These are phyloP conservation scores for Numenius phaeopus DNA, from an alignment of 2,797 vertebrate species.

Conservation along the genomic window DNA sequence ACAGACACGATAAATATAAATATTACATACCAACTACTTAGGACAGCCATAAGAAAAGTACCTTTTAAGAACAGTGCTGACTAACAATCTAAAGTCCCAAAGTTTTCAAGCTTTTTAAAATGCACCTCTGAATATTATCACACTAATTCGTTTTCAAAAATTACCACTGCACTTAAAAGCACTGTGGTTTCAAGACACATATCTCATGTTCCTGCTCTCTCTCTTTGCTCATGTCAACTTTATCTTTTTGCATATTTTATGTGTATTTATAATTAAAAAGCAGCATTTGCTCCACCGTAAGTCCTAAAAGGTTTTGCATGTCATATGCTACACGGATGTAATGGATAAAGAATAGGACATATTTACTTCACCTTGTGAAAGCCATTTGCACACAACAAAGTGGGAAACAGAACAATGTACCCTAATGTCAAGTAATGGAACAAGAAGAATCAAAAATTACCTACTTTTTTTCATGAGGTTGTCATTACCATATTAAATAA, in stretches of 20 bases:
- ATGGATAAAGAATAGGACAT: not conserved
- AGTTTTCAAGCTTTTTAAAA: not conserved
- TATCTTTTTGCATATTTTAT: conserved; percentile 20
- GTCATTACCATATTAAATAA: conserved; percentile 42
- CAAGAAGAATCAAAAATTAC: not conserved
- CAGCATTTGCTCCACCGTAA: not conserved
- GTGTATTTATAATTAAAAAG: conserved; percentile 44
- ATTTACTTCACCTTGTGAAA: not conserved
- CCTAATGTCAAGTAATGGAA: not conserved
- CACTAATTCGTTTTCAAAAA: not conserved
- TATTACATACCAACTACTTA: not conserved
- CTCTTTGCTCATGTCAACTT: not conserved
- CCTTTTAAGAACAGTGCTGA: not conserved
- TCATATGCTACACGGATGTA: rapidly evolving
- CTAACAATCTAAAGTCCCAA: not conserved
- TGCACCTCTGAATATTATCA: not conserved
- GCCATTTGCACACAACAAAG: not conserved
- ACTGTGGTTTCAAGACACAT: not conserved
- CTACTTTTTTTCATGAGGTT: not conserved
- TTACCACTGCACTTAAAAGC: not conserved
- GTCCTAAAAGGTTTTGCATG: not conserved
- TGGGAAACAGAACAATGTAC: not conserved
- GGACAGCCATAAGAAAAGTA: not conserved
- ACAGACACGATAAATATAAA: not conserved
- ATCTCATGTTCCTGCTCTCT: not conserved